Evolutionary conservation across 2,797 vertebrate species (phyloP).

Genomic region (Sphenodon punctatus): DNA sequence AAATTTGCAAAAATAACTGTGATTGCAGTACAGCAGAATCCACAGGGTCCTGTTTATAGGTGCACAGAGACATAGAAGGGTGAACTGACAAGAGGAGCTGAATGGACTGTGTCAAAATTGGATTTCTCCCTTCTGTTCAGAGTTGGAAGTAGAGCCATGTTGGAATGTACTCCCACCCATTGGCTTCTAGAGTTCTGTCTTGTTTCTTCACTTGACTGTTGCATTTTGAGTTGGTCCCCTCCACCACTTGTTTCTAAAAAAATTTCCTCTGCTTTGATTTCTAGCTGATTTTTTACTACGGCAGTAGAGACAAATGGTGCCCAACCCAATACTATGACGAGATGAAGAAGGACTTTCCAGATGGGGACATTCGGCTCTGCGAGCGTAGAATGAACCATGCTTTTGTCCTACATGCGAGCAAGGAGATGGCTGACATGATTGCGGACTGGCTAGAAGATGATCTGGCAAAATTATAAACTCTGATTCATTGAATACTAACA

Average conservation of each 20-base stretch:
- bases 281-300: conserved; percentile 94
- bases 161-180: not conserved
- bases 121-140: too few relatives aligned
- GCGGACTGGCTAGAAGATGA: conserved; percentile 81
- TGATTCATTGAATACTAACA: not conserved
- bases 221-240: not conserved
- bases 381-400: conserved; percentile 86
- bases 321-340: conserved; percentile 88
- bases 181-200: not conserved
- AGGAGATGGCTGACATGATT: conserved; percentile 85
- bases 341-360: conserved; percentile 89
- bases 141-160: too few relatives aligned
- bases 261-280: conserved; percentile 46
- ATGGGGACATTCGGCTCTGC: conserved; percentile 88
- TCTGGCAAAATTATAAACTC: conserved; percentile 69
- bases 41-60: too few relatives aligned
- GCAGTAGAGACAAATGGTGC: conserved; percentile 88
- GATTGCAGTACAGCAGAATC: too few relatives aligned
- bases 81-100: too few relatives aligned
- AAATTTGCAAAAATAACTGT: too few relatives aligned
- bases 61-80: not conserved
- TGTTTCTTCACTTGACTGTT: not conserved
- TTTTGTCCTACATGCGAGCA: conserved; percentile 82
- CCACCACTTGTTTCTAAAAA: not conserved
- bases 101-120: too few relatives aligned